phyloP scores from a whole-genome alignment of 2,888 invertebrate species.

The Nebria salina region DNA sequence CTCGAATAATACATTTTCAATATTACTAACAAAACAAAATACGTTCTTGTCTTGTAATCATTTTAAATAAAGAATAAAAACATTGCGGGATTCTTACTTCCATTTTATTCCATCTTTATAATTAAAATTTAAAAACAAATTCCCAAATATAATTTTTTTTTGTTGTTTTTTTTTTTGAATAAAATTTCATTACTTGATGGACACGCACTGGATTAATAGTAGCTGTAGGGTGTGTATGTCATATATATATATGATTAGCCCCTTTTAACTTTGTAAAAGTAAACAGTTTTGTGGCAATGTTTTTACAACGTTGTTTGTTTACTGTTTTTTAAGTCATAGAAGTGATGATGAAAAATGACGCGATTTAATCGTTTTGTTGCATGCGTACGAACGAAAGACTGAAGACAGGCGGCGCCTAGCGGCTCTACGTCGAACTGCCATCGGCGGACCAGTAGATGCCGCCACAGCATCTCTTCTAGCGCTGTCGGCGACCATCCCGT shows the following conservation, averaged over 20 bases:
- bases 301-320: slow-evolving; percentile 7
- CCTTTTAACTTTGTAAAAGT: not conserved
- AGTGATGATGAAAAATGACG: slow-evolving; percentile 19
- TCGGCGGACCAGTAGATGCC: slow-evolving; percentile 57
- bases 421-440: slow-evolving; percentile 56
- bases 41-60: too few species aligned
- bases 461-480: slow-evolving; percentile 53
- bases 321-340: slow-evolving; percentile 3
- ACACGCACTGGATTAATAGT: too few species aligned
- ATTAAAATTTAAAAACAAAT: too few species aligned
- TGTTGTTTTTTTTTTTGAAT: too few species aligned
- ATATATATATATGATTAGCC: not conserved
- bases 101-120: too few species aligned
- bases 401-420: slow-evolving; percentile 59
- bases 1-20: too few species aligned
- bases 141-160: too few species aligned
- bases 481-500: slow-evolving; percentile 22
- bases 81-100: too few species aligned
- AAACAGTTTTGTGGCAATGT: not conserved
- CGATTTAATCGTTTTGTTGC: not conserved
- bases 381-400: slow-evolving; percentile 15
- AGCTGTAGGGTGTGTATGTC: too few species aligned
- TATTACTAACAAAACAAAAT: too few species aligned
- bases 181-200: too few species aligned
- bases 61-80: too few species aligned